Evolutionary conservation across 2,888 invertebrate species (phyloP).

Genomic region (Stenoptilia bipunctidactyla): DNA sequence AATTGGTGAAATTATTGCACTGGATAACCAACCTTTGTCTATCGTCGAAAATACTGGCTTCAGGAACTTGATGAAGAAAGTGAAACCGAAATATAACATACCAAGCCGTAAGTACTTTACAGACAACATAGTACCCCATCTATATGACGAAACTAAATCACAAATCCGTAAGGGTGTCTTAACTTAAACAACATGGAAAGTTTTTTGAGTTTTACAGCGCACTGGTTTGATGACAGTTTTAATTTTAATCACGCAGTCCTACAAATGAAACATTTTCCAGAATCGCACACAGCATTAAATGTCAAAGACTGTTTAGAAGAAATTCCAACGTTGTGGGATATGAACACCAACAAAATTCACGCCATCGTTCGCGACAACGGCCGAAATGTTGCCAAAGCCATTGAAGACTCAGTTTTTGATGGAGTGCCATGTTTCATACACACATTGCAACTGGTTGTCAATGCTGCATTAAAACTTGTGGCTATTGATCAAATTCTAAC

Average conservation of each 20-base stretch:
- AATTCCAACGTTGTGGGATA: background rate
- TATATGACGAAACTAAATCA: slow-evolving; percentile 13
- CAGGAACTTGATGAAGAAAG: slow-evolving; percentile 8
- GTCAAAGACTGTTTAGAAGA: no score
- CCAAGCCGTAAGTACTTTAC: slow-evolving; percentile 17
- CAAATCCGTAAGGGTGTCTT: slow-evolving; percentile 20
- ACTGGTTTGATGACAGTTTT: slow-evolving; percentile 9
- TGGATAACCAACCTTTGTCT: slow-evolving; percentile 13
- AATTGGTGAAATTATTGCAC: slow-evolving; percentile 8
- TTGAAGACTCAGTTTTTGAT: slow-evolving; percentile 9
- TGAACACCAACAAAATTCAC: slow-evolving; percentile 4
- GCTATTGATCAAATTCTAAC: slow-evolving; percentile 5
- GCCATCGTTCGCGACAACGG: slow-evolving; percentile 7
- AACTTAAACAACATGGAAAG: slow-evolving; percentile 15
- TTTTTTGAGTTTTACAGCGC: slow-evolving; percentile 16
- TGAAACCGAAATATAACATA: slow-evolving; percentile 13
- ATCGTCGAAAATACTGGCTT: slow-evolving; percentile 14
- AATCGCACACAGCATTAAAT: slow-evolving; percentile 9
- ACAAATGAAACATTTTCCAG: slow-evolving; percentile 9
- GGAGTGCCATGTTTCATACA: slow-evolving; percentile 12
- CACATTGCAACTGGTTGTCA: slow-evolving; percentile 5
- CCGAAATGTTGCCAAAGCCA: slow-evolving; percentile 8
- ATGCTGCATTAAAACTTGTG: slow-evolving; percentile 7
- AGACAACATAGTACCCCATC: slow-evolving; percentile 16
- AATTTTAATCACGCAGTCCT: slow-evolving; percentile 10